These are phyloP conservation scores for Laticauda laticaudata DNA, from an alignment of 2,113 vertebrate genomes.

Conservation along the genomic window DNA sequence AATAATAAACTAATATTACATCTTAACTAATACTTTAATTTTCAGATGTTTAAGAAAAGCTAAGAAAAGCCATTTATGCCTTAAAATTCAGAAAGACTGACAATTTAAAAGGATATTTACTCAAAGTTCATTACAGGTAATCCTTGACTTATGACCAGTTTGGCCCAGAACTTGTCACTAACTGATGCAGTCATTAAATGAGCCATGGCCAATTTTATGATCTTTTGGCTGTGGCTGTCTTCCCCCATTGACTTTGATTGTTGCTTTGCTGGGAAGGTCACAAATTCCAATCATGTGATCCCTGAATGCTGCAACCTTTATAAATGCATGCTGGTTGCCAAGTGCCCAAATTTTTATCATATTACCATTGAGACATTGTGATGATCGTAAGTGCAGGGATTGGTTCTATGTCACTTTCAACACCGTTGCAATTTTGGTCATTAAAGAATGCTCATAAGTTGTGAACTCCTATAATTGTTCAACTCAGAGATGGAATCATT, in stretches of 20 bases:
- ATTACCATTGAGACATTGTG: not conserved
- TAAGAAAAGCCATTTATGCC: not conserved
- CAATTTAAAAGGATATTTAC: not conserved
- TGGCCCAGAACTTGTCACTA: not conserved
- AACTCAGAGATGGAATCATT: no score
- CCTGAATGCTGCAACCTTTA: not conserved
- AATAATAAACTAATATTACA: not conserved
- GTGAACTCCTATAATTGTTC: not conserved
- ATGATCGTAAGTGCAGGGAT: not conserved
- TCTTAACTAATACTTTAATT: not conserved
- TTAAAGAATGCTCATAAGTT: not conserved
- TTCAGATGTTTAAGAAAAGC: not conserved
- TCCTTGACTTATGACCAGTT: not conserved
- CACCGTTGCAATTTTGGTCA: not conserved
- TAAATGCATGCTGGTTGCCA: not conserved
- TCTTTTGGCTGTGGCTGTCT: not conserved
- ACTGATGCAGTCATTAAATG: not conserved
- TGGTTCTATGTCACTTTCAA: not conserved
- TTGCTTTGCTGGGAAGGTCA: not conserved
- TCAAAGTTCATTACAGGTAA: not conserved
- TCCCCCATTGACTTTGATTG: not conserved
- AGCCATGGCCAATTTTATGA: not conserved
- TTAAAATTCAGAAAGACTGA: not conserved
- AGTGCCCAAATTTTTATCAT: not conserved
- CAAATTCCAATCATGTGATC: not conserved